Conservation (phyloP, 64 coral and sea anemone species). For the Hydrozoanthus tunicans region DNA sequence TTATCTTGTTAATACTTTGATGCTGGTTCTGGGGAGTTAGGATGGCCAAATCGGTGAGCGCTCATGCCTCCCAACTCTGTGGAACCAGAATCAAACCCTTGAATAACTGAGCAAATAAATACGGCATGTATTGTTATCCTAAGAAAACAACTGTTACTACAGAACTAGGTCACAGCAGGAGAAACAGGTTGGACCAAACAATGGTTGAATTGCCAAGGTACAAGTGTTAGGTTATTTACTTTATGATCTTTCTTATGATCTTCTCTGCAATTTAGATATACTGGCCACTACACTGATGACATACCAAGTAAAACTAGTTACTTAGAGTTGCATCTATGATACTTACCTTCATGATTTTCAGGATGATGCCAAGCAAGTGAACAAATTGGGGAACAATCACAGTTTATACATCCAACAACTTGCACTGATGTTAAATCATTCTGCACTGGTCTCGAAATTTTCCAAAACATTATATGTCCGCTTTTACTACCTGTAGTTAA, state of each 20-base stretch:
- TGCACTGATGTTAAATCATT: not conserved
- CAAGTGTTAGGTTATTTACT: too few relatives aligned
- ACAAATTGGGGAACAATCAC: constrained; percentile 11
- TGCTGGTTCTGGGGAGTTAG: too few relatives aligned
- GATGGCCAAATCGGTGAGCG: too few relatives aligned
- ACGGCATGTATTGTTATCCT: too few relatives aligned
- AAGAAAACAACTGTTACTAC: not conserved
- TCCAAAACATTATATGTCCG: constrained; percentile 49
- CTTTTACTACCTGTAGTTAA: constrained; percentile 33
- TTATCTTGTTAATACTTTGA: too few relatives aligned
- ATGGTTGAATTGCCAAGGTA: not conserved
- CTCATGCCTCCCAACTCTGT: too few relatives aligned
- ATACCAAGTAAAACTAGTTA: not conserved
- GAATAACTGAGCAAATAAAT: too few relatives aligned
- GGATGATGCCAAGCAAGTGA: constrained; percentile 32
- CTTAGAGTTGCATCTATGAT: not conserved
- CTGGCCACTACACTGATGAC: too few relatives aligned
- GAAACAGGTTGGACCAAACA: not conserved
- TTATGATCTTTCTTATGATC: too few relatives aligned
- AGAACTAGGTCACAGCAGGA: not conserved
- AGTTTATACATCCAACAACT: constrained; percentile 24
- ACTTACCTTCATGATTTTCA: constrained; percentile 19
- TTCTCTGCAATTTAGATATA: too few relatives aligned
- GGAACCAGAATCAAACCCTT: too few relatives aligned
- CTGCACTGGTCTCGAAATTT: constrained; percentile 22